These are phyloP conservation scores for Lasioglossum zephyrum DNA, from an alignment of 2,888 invertebrate species.

Conservation along the genomic window DNA sequence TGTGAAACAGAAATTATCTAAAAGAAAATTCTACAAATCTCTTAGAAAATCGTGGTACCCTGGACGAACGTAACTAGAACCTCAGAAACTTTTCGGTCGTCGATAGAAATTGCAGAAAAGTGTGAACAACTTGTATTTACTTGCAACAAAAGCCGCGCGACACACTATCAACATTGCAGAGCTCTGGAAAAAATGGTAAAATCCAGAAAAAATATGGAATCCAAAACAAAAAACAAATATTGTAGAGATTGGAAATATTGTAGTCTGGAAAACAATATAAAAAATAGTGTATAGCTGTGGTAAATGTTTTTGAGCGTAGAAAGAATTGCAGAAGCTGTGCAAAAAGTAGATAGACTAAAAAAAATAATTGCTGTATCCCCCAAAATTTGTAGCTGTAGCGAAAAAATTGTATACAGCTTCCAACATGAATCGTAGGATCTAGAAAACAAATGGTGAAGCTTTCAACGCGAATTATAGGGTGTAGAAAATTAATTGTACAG, in stretches of 20 bases:
- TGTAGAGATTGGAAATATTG: background rate
- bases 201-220: background rate
- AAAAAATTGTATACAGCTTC: background rate
- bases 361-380: background rate
- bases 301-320: background rate
- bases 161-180: background rate
- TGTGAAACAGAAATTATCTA: background rate
- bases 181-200: background rate
- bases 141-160: background rate
- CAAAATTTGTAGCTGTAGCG: background rate
- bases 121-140: background rate
- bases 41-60: background rate
- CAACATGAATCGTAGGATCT: background rate
- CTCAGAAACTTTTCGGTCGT: background rate
- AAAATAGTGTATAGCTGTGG: background rate
- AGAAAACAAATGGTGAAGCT: background rate
- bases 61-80: background rate
- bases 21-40: background rate
- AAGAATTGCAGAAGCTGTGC: background rate
- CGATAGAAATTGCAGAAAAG: background rate
- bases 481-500: background rate
- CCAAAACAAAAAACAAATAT: background rate
- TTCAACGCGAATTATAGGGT: background rate
- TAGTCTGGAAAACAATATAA: background rate
- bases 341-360: background rate